phyloP scores from a whole-genome alignment of 2,113 vertebrate species.

The Erpornis zantholeuca region DNA sequence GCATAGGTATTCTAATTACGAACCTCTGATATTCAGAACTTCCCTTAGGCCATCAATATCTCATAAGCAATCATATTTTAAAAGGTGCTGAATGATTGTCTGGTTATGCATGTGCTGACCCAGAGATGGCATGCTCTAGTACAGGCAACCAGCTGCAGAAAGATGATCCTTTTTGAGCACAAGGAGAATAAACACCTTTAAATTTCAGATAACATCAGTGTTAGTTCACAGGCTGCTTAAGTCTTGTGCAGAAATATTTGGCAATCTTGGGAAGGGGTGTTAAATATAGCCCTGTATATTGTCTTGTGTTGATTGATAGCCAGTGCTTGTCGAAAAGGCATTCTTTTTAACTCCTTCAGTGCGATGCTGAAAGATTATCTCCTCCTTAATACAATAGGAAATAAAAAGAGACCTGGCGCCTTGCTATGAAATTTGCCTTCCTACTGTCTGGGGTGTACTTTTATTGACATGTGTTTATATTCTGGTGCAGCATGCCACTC shows the following conservation, averaged over 20 bases:
- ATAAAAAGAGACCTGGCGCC: neutral
- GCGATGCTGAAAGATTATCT: neutral
- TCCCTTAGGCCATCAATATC: conserved; percentile 55
- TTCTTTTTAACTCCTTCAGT: neutral
- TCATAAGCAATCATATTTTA: conserved; percentile 57
- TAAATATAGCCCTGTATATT: neutral
- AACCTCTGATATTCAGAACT: conserved; percentile 58
- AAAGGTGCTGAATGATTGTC: conserved; percentile 1
- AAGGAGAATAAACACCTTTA: neutral
- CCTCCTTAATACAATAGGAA: neutral
- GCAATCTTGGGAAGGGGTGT: neutral
- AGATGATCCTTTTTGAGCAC: neutral
- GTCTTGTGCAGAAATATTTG: neutral
- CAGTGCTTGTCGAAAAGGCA: neutral
- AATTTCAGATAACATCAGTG: conserved; percentile 6
- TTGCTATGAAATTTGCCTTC: neutral
- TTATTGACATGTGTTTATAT: neutral
- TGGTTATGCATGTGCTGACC: neutral
- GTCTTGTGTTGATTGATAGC: neutral
- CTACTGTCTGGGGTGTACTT: neutral
- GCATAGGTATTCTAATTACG: conserved; percentile 52
- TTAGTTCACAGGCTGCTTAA: neutral
- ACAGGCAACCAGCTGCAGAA: neutral
- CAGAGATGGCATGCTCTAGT: neutral
- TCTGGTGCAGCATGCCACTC: neutral